Conservation (phyloP, 2,113 vertebrate species). For the Xenus cinereus region DNA sequence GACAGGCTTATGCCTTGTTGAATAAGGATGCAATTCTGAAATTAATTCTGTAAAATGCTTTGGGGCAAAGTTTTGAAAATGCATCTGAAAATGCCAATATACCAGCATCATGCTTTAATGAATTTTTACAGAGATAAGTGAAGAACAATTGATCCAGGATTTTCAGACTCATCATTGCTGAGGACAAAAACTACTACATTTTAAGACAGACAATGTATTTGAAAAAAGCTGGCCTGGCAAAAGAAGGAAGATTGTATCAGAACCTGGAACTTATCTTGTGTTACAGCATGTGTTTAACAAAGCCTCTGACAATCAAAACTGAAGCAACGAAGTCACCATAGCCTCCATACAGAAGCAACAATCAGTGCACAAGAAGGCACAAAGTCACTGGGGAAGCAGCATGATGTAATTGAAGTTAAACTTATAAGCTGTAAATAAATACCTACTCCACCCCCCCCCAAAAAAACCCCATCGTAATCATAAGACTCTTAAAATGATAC, state of each 20-base stretch:
- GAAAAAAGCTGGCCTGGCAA: neutral
- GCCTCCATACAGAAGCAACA: neutral
- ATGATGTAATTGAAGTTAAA: conserved; percentile 16
- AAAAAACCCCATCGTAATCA: neutral
- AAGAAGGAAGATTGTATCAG: neutral
- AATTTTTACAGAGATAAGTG: neutral
- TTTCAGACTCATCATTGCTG: neutral
- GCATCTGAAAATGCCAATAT: neutral
- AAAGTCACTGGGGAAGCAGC: neutral
- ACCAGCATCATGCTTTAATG: neutral
- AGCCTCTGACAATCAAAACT: neutral
- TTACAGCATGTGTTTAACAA: neutral
- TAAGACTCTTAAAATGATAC: neutral
- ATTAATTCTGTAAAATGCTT: neutral
- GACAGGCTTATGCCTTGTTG: neutral
- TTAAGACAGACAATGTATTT: neutral
- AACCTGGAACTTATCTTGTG: neutral
- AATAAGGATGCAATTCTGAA: neutral
- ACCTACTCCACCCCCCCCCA: fast-evolving
- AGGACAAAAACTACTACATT: neutral
- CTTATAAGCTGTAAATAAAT: neutral
- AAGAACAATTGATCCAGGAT: neutral
- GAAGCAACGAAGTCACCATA: neutral
- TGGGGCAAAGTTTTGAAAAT: neutral
- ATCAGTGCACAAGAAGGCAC: neutral